Conservation (phyloP, 2,888 invertebrate genomes). For the Leptinotarsa juncta region DNA sequence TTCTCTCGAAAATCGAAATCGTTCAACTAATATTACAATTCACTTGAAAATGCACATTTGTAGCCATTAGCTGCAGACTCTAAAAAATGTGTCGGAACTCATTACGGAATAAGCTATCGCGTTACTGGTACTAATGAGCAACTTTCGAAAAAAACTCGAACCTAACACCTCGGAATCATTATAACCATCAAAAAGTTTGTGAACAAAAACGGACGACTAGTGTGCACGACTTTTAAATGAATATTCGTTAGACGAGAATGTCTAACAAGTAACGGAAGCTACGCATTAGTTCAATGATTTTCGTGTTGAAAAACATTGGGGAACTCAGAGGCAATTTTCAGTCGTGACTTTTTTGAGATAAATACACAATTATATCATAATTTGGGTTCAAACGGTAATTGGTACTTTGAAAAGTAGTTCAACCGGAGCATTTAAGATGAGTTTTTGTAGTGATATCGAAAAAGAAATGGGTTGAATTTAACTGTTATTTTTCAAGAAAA, state of each 20-base stretch:
- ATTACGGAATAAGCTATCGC: conserved; percentile 16
- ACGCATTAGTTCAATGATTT: conserved; percentile 58
- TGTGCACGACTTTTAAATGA: conserved; percentile 10
- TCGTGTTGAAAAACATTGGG: conserved; percentile 54
- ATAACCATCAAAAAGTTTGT: conserved; percentile 14
- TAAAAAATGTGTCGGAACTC: conserved; percentile 22
- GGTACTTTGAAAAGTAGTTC: conserved; percentile 1
- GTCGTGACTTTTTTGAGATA: conserved; percentile 20
- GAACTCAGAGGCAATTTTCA: conserved; percentile 30
- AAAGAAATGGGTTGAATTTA: conserved; percentile 3
- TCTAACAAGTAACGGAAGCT: conserved; percentile 57
- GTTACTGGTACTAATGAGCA: conserved; percentile 23
- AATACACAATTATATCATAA: conserved; percentile 25
- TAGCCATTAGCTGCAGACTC: background rate
- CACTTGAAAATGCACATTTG: background rate
- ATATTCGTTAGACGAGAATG: conserved; percentile 11
- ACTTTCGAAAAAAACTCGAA: conserved; percentile 19
- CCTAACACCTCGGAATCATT: conserved; percentile 18
- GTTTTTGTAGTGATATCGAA: background rate
- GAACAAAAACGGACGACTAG: conserved; percentile 10
- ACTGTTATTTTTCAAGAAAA: background rate
- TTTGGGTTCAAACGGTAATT: conserved; percentile 7
- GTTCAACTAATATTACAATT: background rate
- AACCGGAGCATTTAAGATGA: conserved; percentile 8
- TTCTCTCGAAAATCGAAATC: background rate